Conservation (phyloP, 2,113 vertebrate species). For the Solea senegalensis region DNA sequence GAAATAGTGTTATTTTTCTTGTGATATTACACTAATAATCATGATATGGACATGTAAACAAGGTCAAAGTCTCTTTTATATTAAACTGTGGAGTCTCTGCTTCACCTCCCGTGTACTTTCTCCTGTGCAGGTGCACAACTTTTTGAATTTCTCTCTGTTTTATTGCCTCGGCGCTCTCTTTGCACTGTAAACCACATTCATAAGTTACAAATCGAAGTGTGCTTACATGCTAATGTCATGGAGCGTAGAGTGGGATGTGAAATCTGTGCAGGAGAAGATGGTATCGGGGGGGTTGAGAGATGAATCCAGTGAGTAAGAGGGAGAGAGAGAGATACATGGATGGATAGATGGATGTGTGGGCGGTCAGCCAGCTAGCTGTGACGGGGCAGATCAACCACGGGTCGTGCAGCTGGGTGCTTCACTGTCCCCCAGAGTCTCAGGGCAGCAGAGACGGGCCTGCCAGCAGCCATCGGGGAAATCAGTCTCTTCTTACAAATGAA, state of each 20-base stretch:
- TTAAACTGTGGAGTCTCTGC: not conserved
- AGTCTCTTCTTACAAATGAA: conserved; percentile 65
- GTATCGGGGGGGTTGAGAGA: conserved; percentile 12
- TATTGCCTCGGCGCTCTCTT: conserved; percentile 2
- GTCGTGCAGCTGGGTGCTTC: conserved; percentile 59
- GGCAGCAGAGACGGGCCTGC: conserved; percentile 45
- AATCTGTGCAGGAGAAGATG: conserved; percentile 14
- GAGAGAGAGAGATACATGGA: not conserved
- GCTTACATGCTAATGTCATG: conserved; percentile 22
- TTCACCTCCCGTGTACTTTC: not conserved
- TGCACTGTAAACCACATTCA: not conserved
- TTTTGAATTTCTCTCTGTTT: conserved; percentile 18
- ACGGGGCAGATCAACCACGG: conserved; percentile 53
- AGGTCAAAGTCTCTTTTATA: not conserved
- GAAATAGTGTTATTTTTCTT: not conserved
- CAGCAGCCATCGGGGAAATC: conserved; percentile 59
- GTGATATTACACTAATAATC: not conserved
- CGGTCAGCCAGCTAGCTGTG: conserved; percentile 56
- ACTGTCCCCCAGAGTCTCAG: conserved; percentile 34
- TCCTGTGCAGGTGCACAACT: not conserved
- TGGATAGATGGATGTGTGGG: conserved; percentile 52
- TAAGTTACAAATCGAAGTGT: conserved; percentile 12
- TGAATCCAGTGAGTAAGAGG: conserved; percentile 2
- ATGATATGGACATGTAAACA: not conserved
- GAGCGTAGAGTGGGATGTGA: conserved; percentile 24